Conservation (phyloP, 1,140 invertebrate species). For the Diorhabda carinulata region DNA sequence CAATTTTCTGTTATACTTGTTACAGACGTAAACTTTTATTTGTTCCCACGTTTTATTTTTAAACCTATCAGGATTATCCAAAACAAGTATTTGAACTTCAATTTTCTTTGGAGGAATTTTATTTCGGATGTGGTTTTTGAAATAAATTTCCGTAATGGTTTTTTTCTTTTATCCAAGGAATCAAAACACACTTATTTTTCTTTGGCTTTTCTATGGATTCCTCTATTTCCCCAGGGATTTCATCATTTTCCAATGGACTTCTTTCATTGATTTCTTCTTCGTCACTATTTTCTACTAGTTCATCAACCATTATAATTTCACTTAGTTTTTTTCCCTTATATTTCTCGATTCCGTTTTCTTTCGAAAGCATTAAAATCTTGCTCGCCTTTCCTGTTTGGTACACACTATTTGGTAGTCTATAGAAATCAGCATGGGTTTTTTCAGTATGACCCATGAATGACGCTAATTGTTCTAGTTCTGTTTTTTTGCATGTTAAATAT, state of each 20-base stretch:
- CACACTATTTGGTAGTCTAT: constrained; percentile 31
- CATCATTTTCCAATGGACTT: not conserved
- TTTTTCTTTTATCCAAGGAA: constrained; percentile 10
- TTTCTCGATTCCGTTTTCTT: constrained; percentile 34
- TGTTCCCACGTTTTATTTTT: constrained; percentile 20
- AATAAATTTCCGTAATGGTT: constrained; percentile 18
- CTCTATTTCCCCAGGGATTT: not conserved
- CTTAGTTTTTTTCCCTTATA: constrained; percentile 39
- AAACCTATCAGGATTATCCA: constrained; percentile 22
- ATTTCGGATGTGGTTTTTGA: constrained; percentile 31
- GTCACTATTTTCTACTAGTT: constrained; percentile 8
- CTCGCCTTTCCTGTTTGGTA: constrained; percentile 36
- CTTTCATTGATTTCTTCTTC: constrained; percentile 27
- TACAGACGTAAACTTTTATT: constrained; percentile 27
- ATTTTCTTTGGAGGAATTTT: constrained; percentile 27
- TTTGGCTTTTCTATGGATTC: not conserved
- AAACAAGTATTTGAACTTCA: constrained; percentile 26
- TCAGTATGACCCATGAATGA: constrained; percentile 39
- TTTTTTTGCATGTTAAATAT: constrained; percentile 38
- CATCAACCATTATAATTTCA: constrained; percentile 30
- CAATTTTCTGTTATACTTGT: constrained; percentile 8
- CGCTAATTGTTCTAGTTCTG: constrained; percentile 39
- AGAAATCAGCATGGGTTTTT: constrained; percentile 22
- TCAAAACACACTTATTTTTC: constrained; percentile 5
- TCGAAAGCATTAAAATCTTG: constrained; percentile 41